Conservation (phyloP, 2,888 invertebrate species). For the Melanotus villosus region DNA sequence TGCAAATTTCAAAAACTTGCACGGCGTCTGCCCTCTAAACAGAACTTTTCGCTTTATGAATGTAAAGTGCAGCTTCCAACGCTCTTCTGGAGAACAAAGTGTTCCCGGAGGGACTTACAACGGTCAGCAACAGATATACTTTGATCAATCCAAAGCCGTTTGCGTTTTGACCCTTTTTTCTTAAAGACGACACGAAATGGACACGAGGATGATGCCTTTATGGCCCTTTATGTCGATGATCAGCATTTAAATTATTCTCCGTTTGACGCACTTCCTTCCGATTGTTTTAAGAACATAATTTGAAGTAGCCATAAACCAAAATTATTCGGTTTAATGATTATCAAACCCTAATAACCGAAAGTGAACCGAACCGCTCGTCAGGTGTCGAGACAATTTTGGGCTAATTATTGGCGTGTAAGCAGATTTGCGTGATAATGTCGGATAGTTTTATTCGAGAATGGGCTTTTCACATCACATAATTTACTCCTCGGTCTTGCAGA, state of each 20-base stretch:
- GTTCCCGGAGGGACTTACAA: slow-evolving; percentile 24
- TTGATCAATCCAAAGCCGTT: slow-evolving; percentile 34
- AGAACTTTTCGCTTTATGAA: slow-evolving; percentile 26
- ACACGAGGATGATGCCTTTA: neutral
- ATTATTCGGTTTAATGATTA: neutral
- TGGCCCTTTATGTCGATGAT: too few species aligned
- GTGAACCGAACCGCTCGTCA: neutral
- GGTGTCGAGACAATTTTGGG: slow-evolving; percentile 17
- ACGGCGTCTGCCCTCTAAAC: slow-evolving; percentile 1
- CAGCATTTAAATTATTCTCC: too few species aligned
- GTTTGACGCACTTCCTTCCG: neutral
- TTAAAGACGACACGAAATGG: slow-evolving; percentile 5
- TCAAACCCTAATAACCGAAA: neutral
- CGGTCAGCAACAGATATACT: slow-evolving; percentile 42
- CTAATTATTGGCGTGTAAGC: slow-evolving; percentile 25
- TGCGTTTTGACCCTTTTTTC: slow-evolving; percentile 29
- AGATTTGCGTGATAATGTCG: slow-evolving; percentile 29
- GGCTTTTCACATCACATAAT: too few species aligned
- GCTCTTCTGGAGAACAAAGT: slow-evolving; percentile 17
- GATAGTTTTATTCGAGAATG: slow-evolving; percentile 16
- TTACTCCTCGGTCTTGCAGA: too few species aligned
- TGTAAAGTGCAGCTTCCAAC: slow-evolving; percentile 23
- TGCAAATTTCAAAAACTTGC: neutral
- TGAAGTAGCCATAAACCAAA: neutral
- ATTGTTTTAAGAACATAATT: neutral